Percentiles rank a stretch among this genome's conserved stretches.
phyloP scores from a whole-genome alignment of 2,797 vertebrate genomes.

The Atherinosoma microstoma region DNA sequence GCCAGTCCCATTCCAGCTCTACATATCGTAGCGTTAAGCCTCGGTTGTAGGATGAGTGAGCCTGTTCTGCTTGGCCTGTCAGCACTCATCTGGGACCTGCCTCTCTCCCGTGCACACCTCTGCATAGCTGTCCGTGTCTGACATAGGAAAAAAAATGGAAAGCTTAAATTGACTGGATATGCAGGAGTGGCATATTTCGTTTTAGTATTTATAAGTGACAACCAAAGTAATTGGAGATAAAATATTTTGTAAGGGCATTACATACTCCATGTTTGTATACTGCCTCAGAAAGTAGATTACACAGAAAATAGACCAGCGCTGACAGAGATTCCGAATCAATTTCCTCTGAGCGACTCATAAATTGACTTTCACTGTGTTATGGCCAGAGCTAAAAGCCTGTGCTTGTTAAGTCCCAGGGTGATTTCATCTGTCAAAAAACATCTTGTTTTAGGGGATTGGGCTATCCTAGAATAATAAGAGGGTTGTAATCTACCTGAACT shows the following conservation, averaged over 20 bases:
- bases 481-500: not conserved
- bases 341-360: conserved; percentile 20
- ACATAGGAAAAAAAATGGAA: conserved; percentile 19
- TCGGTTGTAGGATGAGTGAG: conserved; percentile 52
- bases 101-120: conserved; percentile 40
- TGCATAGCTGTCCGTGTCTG: conserved; percentile 32
- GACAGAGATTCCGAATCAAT: conserved; percentile 41
- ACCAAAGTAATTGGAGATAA: conserved; percentile 42
- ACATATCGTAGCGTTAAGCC: conserved; percentile 41
- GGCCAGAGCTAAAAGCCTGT: conserved; percentile 14
- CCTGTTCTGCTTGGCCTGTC: conserved; percentile 64
- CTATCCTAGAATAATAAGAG: not conserved
- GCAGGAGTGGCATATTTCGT: conserved; percentile 25
- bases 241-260: conserved; percentile 26
- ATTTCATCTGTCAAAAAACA: conserved; percentile 19
- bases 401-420: conserved; percentile 12
- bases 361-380: conserved; percentile 27
- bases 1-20: conserved; percentile 50
- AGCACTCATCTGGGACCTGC: conserved; percentile 56
- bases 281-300: conserved; percentile 26
- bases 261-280: conserved; percentile 1
- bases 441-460: conserved; percentile 15
- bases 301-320: conserved; percentile 25
- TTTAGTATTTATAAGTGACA: conserved; percentile 43
- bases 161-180: conserved; percentile 23